Base-by-base conservation (phyloP, 2,888 invertebrate genomes). In the Aethes cnicana region DNA sequence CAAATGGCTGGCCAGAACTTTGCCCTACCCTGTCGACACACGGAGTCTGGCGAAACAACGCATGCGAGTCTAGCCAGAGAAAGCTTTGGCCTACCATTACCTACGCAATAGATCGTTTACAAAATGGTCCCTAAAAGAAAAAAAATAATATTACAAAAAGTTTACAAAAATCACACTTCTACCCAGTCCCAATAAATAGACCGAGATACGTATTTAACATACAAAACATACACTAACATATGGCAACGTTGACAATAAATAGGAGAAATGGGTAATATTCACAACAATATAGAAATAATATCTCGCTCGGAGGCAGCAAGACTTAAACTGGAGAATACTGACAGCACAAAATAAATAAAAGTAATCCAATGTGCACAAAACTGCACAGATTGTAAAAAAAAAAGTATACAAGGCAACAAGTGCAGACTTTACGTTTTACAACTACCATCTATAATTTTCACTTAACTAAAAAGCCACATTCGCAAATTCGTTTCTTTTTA, bases 211-310 rank as follows among this genome's bases (percentile, higher is more conserved):
- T 85, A 85, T 86, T 79, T 81, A 82, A 69, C 72, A 76, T 76
- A 76, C 70, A 81, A 77, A 81, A 84, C 80, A 85, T 85, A 87
- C 85, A 81, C 86, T 88, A 88, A 88, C 80, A 88, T 89, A 89
- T 89, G 89, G 89, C 89, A 89, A 89, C 89, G 75, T 87, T 83
- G 87, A 87, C 80, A 88, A 88, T 89, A 89, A 89, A 89, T 89
- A 88, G 85, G 77, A 73, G 66, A 75, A 75, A 62, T 66, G 64
- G 68, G 64, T 69, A 74, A 78, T 83, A 85, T 84, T 81, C 85
- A 85, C 84, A 85, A 75, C 71, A 72, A 77, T 69, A 75, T 67
- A 68, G 67, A 72, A 72, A 72, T 44, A 39, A 46, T 50, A 59
- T 58, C 63, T 63, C 57, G 61, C 60, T 63, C 61, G 58, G 60